Conservation (phyloP, 2,113 vertebrate species). For the Corythornis vintsioides region DNA sequence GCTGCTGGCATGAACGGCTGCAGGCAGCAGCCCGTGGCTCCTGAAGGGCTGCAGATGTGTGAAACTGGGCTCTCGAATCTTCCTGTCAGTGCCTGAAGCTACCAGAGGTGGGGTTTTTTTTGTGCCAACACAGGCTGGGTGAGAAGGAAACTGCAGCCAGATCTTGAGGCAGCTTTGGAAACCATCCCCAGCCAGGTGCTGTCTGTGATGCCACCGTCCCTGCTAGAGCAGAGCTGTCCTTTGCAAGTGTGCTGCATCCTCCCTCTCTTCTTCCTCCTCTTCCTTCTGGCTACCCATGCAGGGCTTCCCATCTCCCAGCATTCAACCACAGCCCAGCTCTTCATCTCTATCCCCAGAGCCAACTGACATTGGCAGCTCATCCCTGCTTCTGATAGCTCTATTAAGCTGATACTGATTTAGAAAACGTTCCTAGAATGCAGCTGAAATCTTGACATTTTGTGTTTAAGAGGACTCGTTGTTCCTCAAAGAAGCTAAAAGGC, state of each 20-base stretch:
- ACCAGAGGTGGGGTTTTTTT: not conserved
- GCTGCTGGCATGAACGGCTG: not conserved
- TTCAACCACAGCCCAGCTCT: not conserved
- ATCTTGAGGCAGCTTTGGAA: not conserved
- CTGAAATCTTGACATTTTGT: not conserved
- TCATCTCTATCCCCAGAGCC: not conserved
- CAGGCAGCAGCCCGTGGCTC: not conserved
- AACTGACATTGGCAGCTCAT: not conserved
- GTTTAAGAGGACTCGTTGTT: not conserved
- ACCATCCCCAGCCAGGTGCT: not conserved
- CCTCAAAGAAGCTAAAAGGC: not conserved
- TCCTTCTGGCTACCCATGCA: not conserved
- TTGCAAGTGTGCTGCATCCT: accelerated
- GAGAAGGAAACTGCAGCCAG: not conserved
- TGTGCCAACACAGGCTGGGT: not conserved
- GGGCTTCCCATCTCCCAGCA: not conserved
- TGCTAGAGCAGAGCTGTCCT: not conserved
- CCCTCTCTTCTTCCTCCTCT: not conserved
- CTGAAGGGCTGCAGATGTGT: not conserved
- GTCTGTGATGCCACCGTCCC: not conserved
- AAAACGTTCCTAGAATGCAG: not conserved
- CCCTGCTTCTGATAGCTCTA: not conserved
- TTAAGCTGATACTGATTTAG: not conserved
- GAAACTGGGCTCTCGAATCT: not conserved
- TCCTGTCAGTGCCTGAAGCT: accelerated